Conservation (phyloP, 2,888 invertebrate genomes). For the Eurois occulta region DNA sequence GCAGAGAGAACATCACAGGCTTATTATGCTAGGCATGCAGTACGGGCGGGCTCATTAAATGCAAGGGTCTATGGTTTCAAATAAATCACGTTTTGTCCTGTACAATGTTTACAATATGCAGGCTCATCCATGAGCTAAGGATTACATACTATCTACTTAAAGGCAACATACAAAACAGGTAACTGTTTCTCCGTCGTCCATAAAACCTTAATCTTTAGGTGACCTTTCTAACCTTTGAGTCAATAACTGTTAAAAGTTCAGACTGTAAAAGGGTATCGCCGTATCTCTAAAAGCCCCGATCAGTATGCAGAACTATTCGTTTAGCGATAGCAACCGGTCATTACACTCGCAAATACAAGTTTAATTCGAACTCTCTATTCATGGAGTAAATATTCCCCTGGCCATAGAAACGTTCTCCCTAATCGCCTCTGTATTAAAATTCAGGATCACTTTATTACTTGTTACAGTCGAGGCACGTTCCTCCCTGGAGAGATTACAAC, state of each 20-base stretch:
- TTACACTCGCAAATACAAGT: slow-evolving; percentile 32
- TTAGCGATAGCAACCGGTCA: not conserved
- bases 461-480: slow-evolving; percentile 35
- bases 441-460: slow-evolving; percentile 33
- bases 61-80: not conserved
- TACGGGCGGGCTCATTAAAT: not conserved
- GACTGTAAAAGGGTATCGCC: not conserved
- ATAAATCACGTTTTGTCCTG: not conserved
- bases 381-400: slow-evolving; percentile 20
- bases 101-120: not conserved
- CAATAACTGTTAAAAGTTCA: slow-evolving; percentile 8
- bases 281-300: not conserved
- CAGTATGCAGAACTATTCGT: slow-evolving; percentile 9
- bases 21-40: not conserved
- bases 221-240: not conserved
- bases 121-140: not conserved
- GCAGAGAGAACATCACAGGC: not conserved
- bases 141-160: not conserved
- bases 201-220: not conserved
- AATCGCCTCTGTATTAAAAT: slow-evolving; percentile 46
- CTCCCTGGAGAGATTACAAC: slow-evolving; percentile 25
- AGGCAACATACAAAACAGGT: not conserved
- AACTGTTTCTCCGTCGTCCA: not conserved
- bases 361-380: slow-evolving; percentile 26
- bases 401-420: slow-evolving; percentile 21